A percentile compares a stretch with the other conserved stretches of the same genome.
phyloP scores from a whole-genome alignment of 2,797 vertebrate species.

The Nyctibius grandis region DNA sequence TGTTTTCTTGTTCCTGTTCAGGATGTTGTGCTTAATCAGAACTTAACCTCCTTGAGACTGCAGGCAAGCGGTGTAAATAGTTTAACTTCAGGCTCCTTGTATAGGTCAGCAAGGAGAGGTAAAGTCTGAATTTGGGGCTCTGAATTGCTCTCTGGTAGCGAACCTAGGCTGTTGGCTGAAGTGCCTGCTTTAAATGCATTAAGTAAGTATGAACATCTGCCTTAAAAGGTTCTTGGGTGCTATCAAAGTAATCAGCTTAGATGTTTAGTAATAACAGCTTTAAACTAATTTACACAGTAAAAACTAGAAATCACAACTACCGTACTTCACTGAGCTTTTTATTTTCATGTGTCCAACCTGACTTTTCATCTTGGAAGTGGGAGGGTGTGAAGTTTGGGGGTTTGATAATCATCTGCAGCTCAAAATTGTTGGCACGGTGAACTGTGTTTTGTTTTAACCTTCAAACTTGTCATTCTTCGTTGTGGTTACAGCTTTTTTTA shows the following conservation, averaged over 20 bases:
- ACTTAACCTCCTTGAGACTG: background rate
- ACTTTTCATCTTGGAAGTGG: background rate
- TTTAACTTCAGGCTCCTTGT: background rate
- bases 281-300: background rate
- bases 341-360: background rate
- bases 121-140: background rate
- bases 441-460: conserved; percentile 55
- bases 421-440: conserved; percentile 17
- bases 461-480: conserved; percentile 13
- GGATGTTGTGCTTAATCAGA: background rate
- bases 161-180: background rate
- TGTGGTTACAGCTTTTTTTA: conserved; percentile 32
- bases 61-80: background rate
- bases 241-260: background rate
- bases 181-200: background rate
- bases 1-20: background rate
- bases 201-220: background rate
- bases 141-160: background rate
- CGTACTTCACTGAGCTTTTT: background rate
- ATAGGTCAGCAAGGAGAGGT: background rate
- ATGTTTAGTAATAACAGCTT: background rate
- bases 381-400: background rate
- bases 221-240: background rate
- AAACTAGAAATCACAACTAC: background rate
- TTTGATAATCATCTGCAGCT: conserved; percentile 19